These are phyloP conservation scores for Phoeniculus purpureus DNA, from an alignment of 2,797 vertebrate genomes.

Conservation along the genomic window DNA sequence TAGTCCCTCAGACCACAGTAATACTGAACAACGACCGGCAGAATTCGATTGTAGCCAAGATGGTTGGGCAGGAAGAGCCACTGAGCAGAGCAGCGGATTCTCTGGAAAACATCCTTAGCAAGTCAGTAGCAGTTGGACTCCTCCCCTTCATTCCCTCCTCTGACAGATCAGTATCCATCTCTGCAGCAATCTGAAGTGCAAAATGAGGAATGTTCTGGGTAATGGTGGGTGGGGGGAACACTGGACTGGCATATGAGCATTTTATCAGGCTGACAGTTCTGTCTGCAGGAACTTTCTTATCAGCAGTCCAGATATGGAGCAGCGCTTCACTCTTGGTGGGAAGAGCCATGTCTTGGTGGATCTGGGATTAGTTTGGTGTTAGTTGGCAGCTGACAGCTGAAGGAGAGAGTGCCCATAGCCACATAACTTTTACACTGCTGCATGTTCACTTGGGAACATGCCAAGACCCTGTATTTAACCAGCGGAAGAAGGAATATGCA, in stretches of 20 bases:
- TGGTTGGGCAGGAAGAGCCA: slow-evolving; percentile 85
- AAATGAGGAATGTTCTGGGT: neutral
- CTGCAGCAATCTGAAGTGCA: neutral
- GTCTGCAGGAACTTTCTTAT: neutral
- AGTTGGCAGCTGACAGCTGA: neutral
- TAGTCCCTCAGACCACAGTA: slow-evolving; percentile 97
- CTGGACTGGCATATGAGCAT: fast-evolving
- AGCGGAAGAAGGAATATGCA: neutral
- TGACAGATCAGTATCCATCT: neutral
- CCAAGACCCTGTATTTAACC: neutral
- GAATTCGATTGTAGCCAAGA: slow-evolving; percentile 84
- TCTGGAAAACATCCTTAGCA: slow-evolving; percentile 95
- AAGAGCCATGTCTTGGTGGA: neutral
- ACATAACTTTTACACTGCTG: fast-evolving
- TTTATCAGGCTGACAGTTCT: neutral
- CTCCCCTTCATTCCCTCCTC: neutral
- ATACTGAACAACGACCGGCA: slow-evolving; percentile 93
- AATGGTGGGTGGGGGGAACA: neutral
- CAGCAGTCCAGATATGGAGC: neutral
- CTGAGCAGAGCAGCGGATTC: slow-evolving; percentile 83
- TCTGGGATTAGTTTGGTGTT: neutral
- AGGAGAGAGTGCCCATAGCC: neutral
- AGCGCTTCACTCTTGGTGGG: neutral
- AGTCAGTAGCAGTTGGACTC: slow-evolving; percentile 81
- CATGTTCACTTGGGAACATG: neutral